Conservation (phyloP, 2,113 vertebrate genomes). For the Phylloscopus trochilus region DNA sequence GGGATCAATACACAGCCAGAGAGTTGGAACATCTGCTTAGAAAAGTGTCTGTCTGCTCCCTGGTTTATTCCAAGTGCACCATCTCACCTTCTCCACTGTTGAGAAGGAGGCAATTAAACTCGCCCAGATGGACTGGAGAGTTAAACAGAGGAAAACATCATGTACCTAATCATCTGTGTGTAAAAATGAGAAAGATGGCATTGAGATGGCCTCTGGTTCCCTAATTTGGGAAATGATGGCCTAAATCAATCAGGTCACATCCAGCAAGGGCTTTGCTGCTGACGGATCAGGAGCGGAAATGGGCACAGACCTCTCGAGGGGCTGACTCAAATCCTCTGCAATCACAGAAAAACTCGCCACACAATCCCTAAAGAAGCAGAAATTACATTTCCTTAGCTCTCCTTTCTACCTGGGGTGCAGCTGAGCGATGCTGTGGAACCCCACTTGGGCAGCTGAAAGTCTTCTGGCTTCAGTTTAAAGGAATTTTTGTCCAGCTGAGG, state of each 20-base stretch:
- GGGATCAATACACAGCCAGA: conserved; percentile 37
- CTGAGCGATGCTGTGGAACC: not conserved
- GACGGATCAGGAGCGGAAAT: not conserved
- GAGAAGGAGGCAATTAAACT: conserved; percentile 24
- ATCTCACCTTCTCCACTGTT: not conserved
- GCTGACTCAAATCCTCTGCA: not conserved
- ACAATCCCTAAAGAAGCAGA: not conserved
- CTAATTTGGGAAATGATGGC: not conserved
- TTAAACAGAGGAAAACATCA: not conserved
- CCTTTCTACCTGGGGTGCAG: not conserved
- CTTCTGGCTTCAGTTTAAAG: not conserved
- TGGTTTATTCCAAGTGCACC: conserved; percentile 9
- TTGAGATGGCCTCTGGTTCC: not conserved
- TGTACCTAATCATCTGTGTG: not conserved
- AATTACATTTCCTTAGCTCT: not conserved
- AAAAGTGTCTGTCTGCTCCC: not conserved
- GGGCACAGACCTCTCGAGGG: not conserved
- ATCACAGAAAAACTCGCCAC: not conserved
- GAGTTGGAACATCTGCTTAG: conserved; percentile 31
- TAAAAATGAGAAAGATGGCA: not conserved
- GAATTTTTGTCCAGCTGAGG: not conserved
- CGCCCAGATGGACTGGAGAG: not conserved
- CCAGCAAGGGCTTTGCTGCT: not conserved
- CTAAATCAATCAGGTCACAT: not conserved
- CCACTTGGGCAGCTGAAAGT: not conserved